These are phyloP conservation scores for Melieria crassipennis DNA, from an alignment of 2,888 invertebrate genomes.

Conservation along the genomic window DNA sequence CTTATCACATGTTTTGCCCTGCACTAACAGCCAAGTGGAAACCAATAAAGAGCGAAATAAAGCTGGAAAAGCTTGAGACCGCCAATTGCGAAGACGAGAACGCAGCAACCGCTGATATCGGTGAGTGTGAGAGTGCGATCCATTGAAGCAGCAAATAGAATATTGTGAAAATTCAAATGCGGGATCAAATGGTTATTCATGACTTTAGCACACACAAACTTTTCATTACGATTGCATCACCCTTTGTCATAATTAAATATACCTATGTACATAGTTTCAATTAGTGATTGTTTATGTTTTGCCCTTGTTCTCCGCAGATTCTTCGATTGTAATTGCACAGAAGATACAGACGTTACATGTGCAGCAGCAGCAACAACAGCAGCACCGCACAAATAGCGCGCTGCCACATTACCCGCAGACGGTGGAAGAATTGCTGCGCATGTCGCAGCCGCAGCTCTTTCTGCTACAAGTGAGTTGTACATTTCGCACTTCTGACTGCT, in stretches of 20 bases:
- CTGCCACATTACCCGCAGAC: constrained; percentile 54
- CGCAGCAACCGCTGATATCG: constrained; percentile 6
- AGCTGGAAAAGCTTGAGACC: constrained; percentile 22
- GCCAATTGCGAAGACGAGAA: constrained; percentile 5
- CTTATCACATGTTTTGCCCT: neutral
- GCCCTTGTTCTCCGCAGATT: constrained; percentile 22
- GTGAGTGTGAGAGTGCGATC: constrained; percentile 10
- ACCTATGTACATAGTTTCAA: neutral
- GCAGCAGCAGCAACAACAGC: constrained; percentile 41
- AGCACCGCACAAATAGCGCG: constrained; percentile 31
- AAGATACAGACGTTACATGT: constrained; percentile 52
- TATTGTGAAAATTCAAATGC: neutral
- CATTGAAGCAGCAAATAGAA: too few relatives aligned
- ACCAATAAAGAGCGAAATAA: constrained; percentile 25
- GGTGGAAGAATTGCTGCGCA: constrained; percentile 55
- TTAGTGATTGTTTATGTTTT: neutral
- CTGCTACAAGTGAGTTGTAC: constrained; percentile 56
- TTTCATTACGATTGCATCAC: neutral
- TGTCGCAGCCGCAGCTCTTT: constrained; percentile 57
- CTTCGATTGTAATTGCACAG: constrained; percentile 47
- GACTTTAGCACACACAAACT: neutral
- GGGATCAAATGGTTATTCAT: neutral
- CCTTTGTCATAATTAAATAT: neutral
- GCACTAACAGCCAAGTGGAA: constrained; percentile 34
- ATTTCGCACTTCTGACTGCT: neutral